Evolutionary conservation across 2,113 vertebrate genomes (phyloP).

Genomic region (Ornithorhynchus anatinus): DNA sequence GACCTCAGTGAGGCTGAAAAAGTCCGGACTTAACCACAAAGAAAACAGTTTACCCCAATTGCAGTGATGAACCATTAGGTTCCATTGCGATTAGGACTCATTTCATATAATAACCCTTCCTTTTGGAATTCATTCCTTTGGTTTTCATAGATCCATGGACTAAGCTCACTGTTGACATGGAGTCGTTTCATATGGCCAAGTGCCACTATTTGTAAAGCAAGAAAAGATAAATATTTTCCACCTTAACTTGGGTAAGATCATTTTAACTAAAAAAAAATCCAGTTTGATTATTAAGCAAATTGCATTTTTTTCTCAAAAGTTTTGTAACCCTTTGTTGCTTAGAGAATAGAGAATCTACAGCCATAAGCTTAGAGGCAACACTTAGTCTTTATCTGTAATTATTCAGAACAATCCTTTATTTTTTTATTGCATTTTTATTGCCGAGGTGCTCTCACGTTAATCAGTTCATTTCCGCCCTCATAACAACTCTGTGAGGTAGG

Average conservation of each 20-base stretch:
- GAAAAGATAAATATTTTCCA: constrained; percentile 33
- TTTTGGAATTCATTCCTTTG: background rate
- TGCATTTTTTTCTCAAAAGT: constrained; percentile 11
- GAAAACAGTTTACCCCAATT: too few species aligned
- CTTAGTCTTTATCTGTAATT: background rate
- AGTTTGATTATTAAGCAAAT: constrained; percentile 39
- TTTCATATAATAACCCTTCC: rapidly evolving
- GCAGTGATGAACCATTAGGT: too few species aligned
- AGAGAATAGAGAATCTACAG: background rate
- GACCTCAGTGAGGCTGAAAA: too few species aligned
- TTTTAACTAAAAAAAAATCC: constrained; percentile 1
- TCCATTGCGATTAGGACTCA: rapidly evolving
- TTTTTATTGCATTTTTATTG: too few species aligned
- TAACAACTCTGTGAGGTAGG: too few species aligned
- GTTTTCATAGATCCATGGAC: background rate
- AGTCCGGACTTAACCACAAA: too few species aligned
- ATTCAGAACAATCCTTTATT: too few species aligned
- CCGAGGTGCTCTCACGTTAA: too few species aligned
- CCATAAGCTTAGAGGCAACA: background rate
- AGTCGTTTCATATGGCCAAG: background rate
- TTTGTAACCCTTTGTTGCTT: background rate
- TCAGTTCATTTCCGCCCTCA: too few species aligned
- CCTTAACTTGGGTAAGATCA: constrained; percentile 1
- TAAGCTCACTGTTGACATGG: background rate
- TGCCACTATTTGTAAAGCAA: constrained; percentile 14